phyloP scores from a whole-genome alignment of 1,140 invertebrate genomes.

The Drosophila tropicalis region DNA sequence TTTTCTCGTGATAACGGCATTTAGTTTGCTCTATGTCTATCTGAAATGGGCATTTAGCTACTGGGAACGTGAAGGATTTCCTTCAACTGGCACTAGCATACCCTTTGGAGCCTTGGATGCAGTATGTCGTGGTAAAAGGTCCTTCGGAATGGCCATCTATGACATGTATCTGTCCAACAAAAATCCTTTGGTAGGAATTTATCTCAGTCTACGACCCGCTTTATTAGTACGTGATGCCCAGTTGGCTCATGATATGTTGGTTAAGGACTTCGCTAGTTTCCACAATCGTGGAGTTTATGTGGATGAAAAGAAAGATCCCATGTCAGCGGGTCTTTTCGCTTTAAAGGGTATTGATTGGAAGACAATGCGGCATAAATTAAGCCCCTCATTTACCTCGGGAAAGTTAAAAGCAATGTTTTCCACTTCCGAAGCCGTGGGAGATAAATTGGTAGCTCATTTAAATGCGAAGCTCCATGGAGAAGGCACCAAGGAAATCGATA shows the following conservation, averaged over 20 bases:
- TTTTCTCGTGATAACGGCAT: constrained; percentile 37
- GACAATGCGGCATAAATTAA: constrained; percentile 83
- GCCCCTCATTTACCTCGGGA: constrained; percentile 85
- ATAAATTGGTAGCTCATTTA: constrained; percentile 70
- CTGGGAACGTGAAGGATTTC: constrained; percentile 74
- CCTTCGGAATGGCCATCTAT: constrained; percentile 67
- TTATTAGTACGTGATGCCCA: constrained; percentile 84
- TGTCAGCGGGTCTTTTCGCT: constrained; percentile 82
- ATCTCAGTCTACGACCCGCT: constrained; percentile 73
- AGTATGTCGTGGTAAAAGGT: constrained; percentile 39
- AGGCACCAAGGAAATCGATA: constrained; percentile 47
- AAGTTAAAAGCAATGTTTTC: constrained; percentile 85
- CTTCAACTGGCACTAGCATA: constrained; percentile 36
- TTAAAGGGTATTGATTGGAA: constrained; percentile 84
- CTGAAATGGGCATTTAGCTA: constrained; percentile 62
- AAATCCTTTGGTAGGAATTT: constrained; percentile 70
- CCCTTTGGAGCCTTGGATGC: constrained; percentile 68
- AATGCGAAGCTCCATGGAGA: constrained; percentile 35
- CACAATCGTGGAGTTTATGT: constrained; percentile 83
- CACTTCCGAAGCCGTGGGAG: constrained; percentile 81
- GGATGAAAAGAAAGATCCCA: constrained; percentile 74
- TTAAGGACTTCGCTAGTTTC: constrained; percentile 83
- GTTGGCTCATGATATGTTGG: constrained; percentile 82
- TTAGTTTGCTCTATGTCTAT: constrained; percentile 54
- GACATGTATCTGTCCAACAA: constrained; percentile 62